Evolutionary conservation across 2,113 vertebrate species (phyloP), one percentile per base, ranked within the genome.

Genomic region (Centropristis striata): DNA sequence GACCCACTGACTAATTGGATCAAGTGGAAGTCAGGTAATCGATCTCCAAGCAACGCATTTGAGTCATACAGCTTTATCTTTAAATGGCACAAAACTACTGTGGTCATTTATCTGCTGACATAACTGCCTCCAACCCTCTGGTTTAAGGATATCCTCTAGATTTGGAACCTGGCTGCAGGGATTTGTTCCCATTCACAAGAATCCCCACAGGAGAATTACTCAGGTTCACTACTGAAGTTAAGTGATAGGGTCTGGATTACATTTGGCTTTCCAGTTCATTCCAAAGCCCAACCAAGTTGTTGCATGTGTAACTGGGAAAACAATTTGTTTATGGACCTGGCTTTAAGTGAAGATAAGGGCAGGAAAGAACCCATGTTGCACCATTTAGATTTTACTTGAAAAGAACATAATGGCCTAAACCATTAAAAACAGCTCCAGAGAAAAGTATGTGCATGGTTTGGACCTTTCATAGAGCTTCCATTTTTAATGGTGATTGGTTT

Each of bases 1-100:
- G 59, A 37, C 14, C 39, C 36, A 28, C 18, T 18, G 39, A 46
- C 27, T 75, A 75, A 65, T 37, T 37, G 27, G 72, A 75, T 49
- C 50, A 55, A 23, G n/a, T 47, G 27, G 50, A 50, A 65, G 18
- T 63, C 37, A 13, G 15, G 6, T 32, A 4, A 4, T 32, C 32
- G 32, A 3, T 32, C 32, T 32, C 32, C 32, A 32, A 32, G 32
- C 6, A 32, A 32, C 6, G 32, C 32, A 32, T 32, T 32, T 32
- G 32, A 6, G 32, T 32, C 6, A 32, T 7, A 14, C 15, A 3
- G 27, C 36, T 54, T 14, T 36, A 42, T 64, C 23, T 69, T 41
- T 25, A 25, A 41, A 18, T 27, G 37, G 41, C 23, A 25, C 21
- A 27, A 55, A 70, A 21, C 21, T 55, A 0, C 21, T 16, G 7